phyloP scores from a whole-genome alignment of 2,888 invertebrate genomes.

The Agriopis aurantiaria region DNA sequence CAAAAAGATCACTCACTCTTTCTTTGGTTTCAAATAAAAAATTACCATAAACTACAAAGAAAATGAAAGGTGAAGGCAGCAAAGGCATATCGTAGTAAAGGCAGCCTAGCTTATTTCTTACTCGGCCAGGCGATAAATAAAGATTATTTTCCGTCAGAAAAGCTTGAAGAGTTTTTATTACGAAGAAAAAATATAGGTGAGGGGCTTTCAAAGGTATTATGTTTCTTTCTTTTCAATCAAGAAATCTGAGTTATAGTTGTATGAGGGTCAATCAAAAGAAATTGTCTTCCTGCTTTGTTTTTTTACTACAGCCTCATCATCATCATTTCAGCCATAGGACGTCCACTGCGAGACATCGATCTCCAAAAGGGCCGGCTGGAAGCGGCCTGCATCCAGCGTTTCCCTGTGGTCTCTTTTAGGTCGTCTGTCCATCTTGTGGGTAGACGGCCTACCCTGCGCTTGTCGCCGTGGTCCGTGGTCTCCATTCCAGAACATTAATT shows the following conservation, averaged over 20 bases:
- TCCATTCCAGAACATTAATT: no score
- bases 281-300: no score
- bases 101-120: constrained; percentile 41
- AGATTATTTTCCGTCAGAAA: constrained; percentile 47
- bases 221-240: constrained; percentile 23
- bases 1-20: not conserved
- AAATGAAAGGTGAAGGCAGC: constrained; percentile 8
- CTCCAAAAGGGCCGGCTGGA: no score
- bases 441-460: no score
- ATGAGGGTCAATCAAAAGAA: not conserved
- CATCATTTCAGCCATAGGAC: no score
- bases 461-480: no score
- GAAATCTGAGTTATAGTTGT: constrained; percentile 1
- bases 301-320: no score
- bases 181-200: constrained; percentile 11
- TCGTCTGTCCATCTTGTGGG: no score
- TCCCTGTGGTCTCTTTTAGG: no score
- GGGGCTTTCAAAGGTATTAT: constrained; percentile 5
- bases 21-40: not conserved
- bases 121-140: constrained; percentile 48
- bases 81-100: constrained; percentile 19
- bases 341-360: no score
- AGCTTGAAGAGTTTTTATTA: constrained; percentile 32
- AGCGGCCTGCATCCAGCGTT: no score
- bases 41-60: constrained; percentile 9